Percentiles rank a stretch among this genome's conserved stretches.
These are phyloP conservation scores for Morinoia aosen DNA, from an alignment of 2,888 invertebrate genomes.

Conservation along the genomic window DNA sequence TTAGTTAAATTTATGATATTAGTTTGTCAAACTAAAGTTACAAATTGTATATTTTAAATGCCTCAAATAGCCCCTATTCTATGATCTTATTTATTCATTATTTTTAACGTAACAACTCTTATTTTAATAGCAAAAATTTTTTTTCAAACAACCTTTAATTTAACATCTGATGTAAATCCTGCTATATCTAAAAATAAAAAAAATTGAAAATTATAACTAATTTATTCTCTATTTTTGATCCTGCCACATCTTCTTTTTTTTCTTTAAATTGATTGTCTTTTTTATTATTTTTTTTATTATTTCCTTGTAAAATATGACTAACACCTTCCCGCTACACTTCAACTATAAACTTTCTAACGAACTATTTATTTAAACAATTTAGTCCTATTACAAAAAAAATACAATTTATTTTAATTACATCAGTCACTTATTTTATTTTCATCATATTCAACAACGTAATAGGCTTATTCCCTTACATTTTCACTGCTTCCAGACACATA, in stretches of 20 bases:
- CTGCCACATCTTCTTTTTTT: slow-evolving; percentile 75
- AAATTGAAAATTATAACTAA: slow-evolving; percentile 79
- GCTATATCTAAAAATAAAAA: slow-evolving; percentile 70
- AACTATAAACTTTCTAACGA: neutral
- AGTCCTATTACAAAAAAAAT: neutral
- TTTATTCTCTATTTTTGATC: slow-evolving; percentile 80
- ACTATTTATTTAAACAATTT: neutral
- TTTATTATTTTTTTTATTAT: slow-evolving; percentile 74
- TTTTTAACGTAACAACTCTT: slow-evolving; percentile 74
- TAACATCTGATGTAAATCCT: slow-evolving; percentile 70
- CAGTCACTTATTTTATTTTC: slow-evolving; percentile 76
- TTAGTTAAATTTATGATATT: slow-evolving; percentile 76
- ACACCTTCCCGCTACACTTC: slow-evolving; percentile 71
- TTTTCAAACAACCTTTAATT: slow-evolving; percentile 70
- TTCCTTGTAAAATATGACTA: slow-evolving; percentile 76
- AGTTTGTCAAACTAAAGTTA: slow-evolving; percentile 81
- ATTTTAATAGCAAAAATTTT: slow-evolving; percentile 75
- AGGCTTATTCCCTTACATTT: slow-evolving; percentile 81
- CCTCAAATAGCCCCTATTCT: slow-evolving; percentile 80
- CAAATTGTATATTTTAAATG: slow-evolving; percentile 77
- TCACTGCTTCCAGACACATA: slow-evolving; percentile 80
- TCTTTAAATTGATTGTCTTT: slow-evolving; percentile 78
- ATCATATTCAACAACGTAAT: slow-evolving; percentile 80
- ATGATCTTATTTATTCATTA: slow-evolving; percentile 73
- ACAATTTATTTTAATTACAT: slow-evolving; percentile 70